Evolutionary conservation across 2,113 vertebrate species (phyloP).

Genomic region (Mellivora capensis): DNA sequence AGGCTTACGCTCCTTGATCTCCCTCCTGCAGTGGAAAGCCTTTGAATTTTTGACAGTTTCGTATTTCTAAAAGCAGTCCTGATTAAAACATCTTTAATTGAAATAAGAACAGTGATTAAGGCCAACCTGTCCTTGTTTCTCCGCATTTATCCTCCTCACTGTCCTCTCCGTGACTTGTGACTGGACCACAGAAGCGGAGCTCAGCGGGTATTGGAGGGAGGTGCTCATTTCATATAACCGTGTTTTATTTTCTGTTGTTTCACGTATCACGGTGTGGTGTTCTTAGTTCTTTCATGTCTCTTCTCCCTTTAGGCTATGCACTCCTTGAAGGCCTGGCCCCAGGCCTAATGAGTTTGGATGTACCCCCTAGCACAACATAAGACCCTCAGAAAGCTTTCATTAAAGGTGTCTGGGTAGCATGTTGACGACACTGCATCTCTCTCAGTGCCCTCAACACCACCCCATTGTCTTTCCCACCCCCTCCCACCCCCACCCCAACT

Average conservation of each 20-base stretch:
- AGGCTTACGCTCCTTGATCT: not conserved
- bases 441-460: not conserved
- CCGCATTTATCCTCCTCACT: not conserved
- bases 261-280: accelerated
- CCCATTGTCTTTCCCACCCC: too few relatives aligned
- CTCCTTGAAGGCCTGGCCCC: not conserved
- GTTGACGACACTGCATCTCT: not conserved
- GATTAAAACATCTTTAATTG: not conserved
- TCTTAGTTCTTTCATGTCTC: not conserved
- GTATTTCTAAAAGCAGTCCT: not conserved
- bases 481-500: not conserved
- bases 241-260: not conserved
- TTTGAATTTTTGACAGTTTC: not conserved
- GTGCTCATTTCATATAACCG: not conserved
- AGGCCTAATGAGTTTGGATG: not conserved
- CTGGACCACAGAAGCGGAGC: not conserved
- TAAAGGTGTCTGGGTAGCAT: not conserved
- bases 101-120: not conserved
- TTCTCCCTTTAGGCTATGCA: not conserved
- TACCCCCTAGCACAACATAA: not conserved
- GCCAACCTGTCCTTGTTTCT: not conserved
- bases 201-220: not conserved
- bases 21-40: not conserved
- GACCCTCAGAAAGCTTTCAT: not conserved
- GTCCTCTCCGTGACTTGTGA: not conserved